These are phyloP conservation scores for Tachypleus tridentatus DNA, from an alignment of 1,140 invertebrate species.

Conservation along the genomic window DNA sequence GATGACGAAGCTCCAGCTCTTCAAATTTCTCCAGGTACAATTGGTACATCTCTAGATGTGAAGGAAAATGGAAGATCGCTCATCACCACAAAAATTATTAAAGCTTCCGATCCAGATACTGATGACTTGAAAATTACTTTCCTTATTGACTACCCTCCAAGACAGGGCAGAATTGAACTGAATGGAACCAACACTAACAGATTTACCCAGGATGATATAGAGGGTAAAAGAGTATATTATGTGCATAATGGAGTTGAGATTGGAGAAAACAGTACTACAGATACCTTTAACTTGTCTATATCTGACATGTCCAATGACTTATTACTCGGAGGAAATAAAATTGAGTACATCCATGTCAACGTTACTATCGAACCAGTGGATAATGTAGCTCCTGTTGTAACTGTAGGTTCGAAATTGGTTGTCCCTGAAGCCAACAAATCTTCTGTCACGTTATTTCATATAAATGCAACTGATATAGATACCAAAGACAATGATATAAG, in stretches of 20 bases:
- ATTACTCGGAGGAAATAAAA: slow-evolving; percentile 27
- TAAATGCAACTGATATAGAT: slow-evolving; percentile 34
- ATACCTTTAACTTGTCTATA: slow-evolving; percentile 32
- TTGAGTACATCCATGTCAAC: slow-evolving; percentile 30
- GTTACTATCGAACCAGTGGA: slow-evolving; percentile 33
- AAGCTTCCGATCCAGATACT: slow-evolving; percentile 31
- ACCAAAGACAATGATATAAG: slow-evolving; percentile 30
- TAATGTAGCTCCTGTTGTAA: slow-evolving; percentile 29
- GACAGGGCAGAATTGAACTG: slow-evolving; percentile 28
- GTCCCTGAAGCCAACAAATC: slow-evolving; percentile 33
- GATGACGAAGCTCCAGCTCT: slow-evolving; percentile 33
- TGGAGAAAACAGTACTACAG: slow-evolving; percentile 25
- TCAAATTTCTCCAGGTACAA: slow-evolving; percentile 23
- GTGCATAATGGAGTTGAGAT: slow-evolving; percentile 32
- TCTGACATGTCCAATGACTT: slow-evolving; percentile 30
- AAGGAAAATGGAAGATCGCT: slow-evolving; percentile 29
- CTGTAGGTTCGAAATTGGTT: slow-evolving; percentile 20
- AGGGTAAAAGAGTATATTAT: slow-evolving; percentile 29
- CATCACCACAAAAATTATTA: slow-evolving; percentile 28
- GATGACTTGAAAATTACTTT: slow-evolving; percentile 30
- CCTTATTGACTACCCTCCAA: slow-evolving; percentile 27
- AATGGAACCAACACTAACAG: slow-evolving; percentile 24
- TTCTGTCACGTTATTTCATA: slow-evolving; percentile 28
- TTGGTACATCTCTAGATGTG: slow-evolving; percentile 27
- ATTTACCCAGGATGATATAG: slow-evolving; percentile 33